A percentile compares a stretch with the other conserved stretches of the same genome.
Conservation (phyloP, 37 sponge, comb jelly and placozoan species). For the Tethya wilhelma region DNA sequence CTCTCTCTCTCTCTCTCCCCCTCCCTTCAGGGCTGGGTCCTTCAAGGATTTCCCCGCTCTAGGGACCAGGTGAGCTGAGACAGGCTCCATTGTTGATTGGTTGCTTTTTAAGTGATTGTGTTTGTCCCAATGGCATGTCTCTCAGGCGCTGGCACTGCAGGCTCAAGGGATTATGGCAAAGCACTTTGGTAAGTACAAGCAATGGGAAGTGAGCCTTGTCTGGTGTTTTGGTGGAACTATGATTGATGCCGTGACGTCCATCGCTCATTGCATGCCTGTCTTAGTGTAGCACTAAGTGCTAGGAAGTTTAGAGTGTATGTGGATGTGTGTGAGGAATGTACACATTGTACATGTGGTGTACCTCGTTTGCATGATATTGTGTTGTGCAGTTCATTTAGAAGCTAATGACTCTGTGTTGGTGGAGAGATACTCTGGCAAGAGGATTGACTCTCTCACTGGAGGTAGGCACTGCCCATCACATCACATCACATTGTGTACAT, state of each 20-base stretch:
- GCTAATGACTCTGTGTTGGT: slow-evolving; percentile 78
- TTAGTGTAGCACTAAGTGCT: not conserved
- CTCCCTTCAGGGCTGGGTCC: slow-evolving; percentile 84
- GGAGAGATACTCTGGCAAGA: slow-evolving; percentile 87
- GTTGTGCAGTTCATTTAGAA: slow-evolving; percentile 84
- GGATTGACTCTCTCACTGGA: slow-evolving; percentile 93
- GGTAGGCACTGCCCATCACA: slow-evolving; percentile 60
- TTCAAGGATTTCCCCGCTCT: slow-evolving; percentile 87
- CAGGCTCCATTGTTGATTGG: not conserved
- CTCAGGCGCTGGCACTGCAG: slow-evolving; percentile 76
- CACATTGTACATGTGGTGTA: too few relatives aligned
- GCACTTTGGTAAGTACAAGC: slow-evolving; percentile 77
- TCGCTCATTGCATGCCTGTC: too few relatives aligned
- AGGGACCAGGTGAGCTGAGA: slow-evolving; percentile 68
- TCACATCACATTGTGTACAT: not conserved
- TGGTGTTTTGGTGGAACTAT: too few relatives aligned
- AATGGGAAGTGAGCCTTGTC: not conserved
- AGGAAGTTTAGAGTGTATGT: not conserved
- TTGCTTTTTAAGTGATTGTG: not conserved
- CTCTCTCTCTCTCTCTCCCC: not conserved
- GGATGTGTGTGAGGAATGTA: slow-evolving; percentile 19
- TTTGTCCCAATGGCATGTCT: not conserved
- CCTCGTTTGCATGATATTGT: too few relatives aligned
- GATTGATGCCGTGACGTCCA: too few relatives aligned
- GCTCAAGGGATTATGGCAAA: slow-evolving; percentile 76